Base-by-base conservation (phyloP, 2,113 vertebrate species). In the Lepus timidus region DNA sequence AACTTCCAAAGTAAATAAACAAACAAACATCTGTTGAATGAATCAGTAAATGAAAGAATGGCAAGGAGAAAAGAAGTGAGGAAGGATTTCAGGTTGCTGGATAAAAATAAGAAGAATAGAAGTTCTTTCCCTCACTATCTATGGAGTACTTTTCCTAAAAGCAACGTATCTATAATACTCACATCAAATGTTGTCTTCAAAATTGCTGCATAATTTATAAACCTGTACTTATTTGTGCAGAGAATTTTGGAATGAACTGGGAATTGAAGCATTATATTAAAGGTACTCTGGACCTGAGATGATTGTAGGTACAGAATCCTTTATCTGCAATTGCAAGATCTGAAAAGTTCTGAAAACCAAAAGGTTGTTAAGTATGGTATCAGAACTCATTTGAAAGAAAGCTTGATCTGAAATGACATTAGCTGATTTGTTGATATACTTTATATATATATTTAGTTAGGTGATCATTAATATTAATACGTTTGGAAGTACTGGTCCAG, bases 351-450 rank as follows among this genome's bases (percentile, higher is more conserved):
- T 90, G 39, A 87, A 93, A 88, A 86, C 16, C 58, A 51, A 55
- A 33, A 85, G 8, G 44, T 49, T 55, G 4, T 6, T 55, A 84
- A 80, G 31, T 89, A 27, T 89, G 67, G 31, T 64, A 23, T 27
- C 62, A 75, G 88, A 90, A 76, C 33, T 76, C 10, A 85, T n/a
- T 94, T 92, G 61, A 39, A 88, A 31, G 80, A 91, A 92, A 76
- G 93, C 12, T 8, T 93, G 31, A 86, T 27, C 70, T 92, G 81
- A 90, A 94, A 0, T 92, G 55, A 74, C 73, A 0, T 65, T 65
- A 85, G 67, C 29, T 65, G 31, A 82, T 62, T 88, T 79, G 79
- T 65, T 55, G 90, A 64, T 36, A 91, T 1, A 58, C n/a, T 90
- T 70, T 61, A 89, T 31, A 61, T 79, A 70, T 9, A 51, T 25